phyloP scores from a whole-genome alignment of 35 echinoderm and acorn worm genomes.

The Lytechinus pictus region DNA sequence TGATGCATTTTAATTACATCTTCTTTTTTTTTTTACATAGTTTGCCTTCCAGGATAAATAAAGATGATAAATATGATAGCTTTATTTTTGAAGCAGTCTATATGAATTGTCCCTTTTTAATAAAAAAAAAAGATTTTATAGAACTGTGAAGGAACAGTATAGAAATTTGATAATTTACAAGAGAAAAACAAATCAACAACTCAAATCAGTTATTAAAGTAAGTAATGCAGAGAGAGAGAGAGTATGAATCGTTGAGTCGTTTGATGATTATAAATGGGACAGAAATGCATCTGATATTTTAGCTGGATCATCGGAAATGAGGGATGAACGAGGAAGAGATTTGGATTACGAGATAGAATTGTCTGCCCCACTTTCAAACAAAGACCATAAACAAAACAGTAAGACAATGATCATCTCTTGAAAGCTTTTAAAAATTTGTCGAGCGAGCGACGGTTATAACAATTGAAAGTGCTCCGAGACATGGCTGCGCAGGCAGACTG shows the following conservation, averaged over 20 bases:
- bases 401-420: neutral
- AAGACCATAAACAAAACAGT: neutral
- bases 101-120: neutral
- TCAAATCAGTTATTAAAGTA: neutral
- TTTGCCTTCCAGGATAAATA: neutral
- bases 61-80: neutral
- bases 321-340: neutral
- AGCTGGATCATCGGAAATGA: neutral
- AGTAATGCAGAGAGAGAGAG: neutral
- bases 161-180: neutral
- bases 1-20: neutral
- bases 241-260: too few relatives aligned
- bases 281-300: neutral
- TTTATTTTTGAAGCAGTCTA: too few relatives aligned
- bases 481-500: neutral
- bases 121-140: neutral
- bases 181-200: neutral
- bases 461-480: neutral
- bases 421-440: neutral
- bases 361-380: neutral
- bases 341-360: neutral
- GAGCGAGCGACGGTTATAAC: neutral
- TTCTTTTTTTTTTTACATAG: too few relatives aligned
- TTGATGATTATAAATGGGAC: neutral
- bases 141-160: neutral